Base-by-base conservation (phyloP, 1,140 invertebrate genomes). In the Stegodyphus mimosarum region DNA sequence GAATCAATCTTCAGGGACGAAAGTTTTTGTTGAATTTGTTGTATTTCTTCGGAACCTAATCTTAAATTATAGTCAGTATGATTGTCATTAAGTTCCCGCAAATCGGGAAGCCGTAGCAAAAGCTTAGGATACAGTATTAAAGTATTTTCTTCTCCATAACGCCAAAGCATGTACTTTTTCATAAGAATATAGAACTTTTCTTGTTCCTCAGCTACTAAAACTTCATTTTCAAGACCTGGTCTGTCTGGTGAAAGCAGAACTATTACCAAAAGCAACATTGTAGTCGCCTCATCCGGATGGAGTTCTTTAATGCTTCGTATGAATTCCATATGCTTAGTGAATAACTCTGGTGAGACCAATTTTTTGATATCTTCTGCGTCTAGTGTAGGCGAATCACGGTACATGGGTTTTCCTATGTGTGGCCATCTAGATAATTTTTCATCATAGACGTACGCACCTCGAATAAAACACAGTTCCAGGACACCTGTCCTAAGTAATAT, bases 251-350 rank as follows among this genome's bases (percentile, higher is more conserved):
- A 91, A 87, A 92, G 92, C 6, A 93, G 89, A 9, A 92, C 91
- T 11, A 92, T 90, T 71, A 92, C 89, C 17, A 92, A 88, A 7
- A 93, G 88, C 2, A 93, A 88, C 88, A 92, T 92, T 11, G 91
- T 89, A 64, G 91, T 91, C 5, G 91, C 90, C 84, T 92, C 91
- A 87, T 93, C 92, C 5, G 90, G 91, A 84, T 90, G 88, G 53
- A 92, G 86, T 73, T 92, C 90, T 74, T 90, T 89, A 13, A 91
- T 86, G 18, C 87, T 84, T 11, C 77, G 55, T 51, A 90, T 91
- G 87, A 92, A 92, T 63, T 90, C 89, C 90, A 92, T 92, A 87
- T 92, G 92, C 87, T 92, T 91, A 49, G 92, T 90, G 84, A 91
- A 91, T 48, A 92, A 87, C 15, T 89, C 89, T 5, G 86, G 53